Evolutionary conservation across 2,113 vertebrate species (phyloP).

Genomic region (Podilymbus podiceps): DNA sequence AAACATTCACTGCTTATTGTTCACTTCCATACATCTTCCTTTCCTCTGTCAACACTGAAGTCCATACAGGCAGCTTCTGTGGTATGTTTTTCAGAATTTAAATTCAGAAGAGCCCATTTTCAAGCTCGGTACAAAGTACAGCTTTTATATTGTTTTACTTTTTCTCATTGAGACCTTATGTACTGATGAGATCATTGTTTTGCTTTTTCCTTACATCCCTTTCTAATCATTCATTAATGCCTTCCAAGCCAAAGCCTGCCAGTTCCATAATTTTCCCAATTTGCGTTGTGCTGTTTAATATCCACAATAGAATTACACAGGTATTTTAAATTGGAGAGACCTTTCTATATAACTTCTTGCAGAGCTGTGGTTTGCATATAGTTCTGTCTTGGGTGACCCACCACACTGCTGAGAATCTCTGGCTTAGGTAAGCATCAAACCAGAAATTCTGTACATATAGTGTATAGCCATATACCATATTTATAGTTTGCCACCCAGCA

Average conservation of each 20-base stretch:
- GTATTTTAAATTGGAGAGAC: neutral
- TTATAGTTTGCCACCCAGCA: neutral
- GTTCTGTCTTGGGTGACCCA: neutral
- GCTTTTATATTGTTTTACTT: neutral
- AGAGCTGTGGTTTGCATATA: neutral
- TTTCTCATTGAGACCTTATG: neutral
- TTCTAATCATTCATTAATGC: neutral
- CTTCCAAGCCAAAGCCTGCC: neutral
- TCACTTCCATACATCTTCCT: neutral
- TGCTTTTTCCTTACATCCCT: neutral
- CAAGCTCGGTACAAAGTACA: neutral
- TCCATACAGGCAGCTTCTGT: neutral
- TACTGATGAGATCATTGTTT: neutral
- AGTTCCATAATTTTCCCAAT: neutral
- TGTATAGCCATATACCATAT: neutral
- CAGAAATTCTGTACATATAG: neutral
- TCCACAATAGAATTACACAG: neutral
- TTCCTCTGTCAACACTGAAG: neutral
- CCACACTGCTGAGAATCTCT: neutral
- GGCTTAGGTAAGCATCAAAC: neutral
- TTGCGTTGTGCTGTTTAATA: neutral
- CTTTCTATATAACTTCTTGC: neutral
- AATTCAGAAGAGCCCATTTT: neutral
- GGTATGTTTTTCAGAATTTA: neutral
- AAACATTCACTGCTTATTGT: neutral